Evolutionary conservation across 1,140 invertebrate genomes (phyloP).

Genomic region (Drosophila watanabei): DNA sequence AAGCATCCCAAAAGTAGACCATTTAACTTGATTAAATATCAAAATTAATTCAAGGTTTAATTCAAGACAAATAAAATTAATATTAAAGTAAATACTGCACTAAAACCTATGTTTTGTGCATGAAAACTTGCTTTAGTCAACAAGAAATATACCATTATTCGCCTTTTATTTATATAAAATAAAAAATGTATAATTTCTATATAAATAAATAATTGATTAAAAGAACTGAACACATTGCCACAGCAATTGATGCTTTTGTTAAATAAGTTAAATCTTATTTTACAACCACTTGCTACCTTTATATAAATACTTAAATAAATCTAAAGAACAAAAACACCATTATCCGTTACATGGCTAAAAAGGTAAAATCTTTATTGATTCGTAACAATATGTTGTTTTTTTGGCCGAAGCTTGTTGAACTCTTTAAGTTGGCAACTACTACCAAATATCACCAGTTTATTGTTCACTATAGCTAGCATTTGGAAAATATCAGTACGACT

Average conservation of each 20-base stretch:
- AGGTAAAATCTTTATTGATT: conserved; percentile 40
- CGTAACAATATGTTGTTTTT: conserved; percentile 48
- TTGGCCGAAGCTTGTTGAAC: conserved; percentile 49
- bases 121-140: neutral
- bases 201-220: neutral
- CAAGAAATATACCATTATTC: too few species aligned
- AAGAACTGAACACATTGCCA: neutral
- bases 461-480: conserved; percentile 72
- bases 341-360: conserved; percentile 23
- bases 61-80: neutral
- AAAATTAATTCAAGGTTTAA: neutral
- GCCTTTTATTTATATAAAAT: neutral
- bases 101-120: neutral
- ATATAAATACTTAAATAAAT: neutral
- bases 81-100: neutral
- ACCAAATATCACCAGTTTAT: conserved; percentile 80
- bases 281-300: neutral
- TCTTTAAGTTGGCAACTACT: conserved; percentile 59
- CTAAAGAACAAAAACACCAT: neutral
- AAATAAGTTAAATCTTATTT: too few species aligned
- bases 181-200: neutral
- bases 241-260: too few species aligned
- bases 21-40: neutral
- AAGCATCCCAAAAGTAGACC: neutral
- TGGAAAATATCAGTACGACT: conserved; percentile 78